These are phyloP conservation scores for Patella pellucida DNA, from an alignment of 2,888 invertebrate species.

Conservation along the genomic window DNA sequence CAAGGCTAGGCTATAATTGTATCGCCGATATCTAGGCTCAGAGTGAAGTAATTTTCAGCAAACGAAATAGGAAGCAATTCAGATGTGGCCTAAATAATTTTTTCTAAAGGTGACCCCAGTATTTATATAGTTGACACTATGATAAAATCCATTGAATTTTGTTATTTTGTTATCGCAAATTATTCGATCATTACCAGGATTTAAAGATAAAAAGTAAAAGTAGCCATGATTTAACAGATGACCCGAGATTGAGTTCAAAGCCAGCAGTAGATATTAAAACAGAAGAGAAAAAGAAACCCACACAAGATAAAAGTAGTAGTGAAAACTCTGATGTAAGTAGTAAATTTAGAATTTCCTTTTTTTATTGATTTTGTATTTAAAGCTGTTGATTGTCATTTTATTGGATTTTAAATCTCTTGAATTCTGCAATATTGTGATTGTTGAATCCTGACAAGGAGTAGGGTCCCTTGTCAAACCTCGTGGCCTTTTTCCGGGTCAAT, in stretches of 20 bases:
- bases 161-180: background rate
- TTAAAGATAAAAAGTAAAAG: constrained; percentile 88
- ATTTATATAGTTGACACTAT: background rate
- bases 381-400: too few relatives aligned
- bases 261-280: constrained; percentile 65
- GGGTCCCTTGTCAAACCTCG: too few relatives aligned
- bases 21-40: too few relatives aligned
- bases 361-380: background rate
- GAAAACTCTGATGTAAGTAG: background rate
- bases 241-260: constrained; percentile 88
- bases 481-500: too few relatives aligned
- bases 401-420: too few relatives aligned
- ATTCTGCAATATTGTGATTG: too few relatives aligned
- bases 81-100: too few relatives aligned
- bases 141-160: background rate
- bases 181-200: constrained; percentile 45
- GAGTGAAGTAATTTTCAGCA: too few relatives aligned
- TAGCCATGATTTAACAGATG: constrained; percentile 91
- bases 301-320: constrained; percentile 22
- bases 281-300: constrained; percentile 34
- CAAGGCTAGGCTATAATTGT: too few relatives aligned
- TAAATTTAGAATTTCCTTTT: background rate
- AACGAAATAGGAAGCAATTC: too few relatives aligned
- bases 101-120: too few relatives aligned
- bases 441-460: too few relatives aligned